Conservation (phyloP, 2,797 vertebrate species). For the Dallia pectoralis region DNA sequence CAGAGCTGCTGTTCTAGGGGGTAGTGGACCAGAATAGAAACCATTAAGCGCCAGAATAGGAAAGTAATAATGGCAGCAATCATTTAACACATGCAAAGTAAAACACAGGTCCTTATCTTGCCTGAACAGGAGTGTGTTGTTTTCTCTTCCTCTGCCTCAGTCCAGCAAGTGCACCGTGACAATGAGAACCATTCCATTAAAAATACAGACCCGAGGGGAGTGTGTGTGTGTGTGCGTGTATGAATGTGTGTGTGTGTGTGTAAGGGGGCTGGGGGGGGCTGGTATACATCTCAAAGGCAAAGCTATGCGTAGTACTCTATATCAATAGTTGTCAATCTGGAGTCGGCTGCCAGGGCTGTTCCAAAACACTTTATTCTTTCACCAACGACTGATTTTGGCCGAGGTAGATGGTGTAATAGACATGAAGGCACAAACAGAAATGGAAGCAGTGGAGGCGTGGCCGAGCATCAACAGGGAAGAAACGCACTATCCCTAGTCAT, state of each 20-base stretch:
- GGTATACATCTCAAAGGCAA: constrained; percentile 33
- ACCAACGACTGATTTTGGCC: too few relatives aligned
- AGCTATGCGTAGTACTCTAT: constrained; percentile 17
- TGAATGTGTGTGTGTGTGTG: not conserved
- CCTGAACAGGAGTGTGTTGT: constrained; percentile 36
- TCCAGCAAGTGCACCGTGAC: constrained; percentile 29
- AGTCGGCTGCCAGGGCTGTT: too few relatives aligned
- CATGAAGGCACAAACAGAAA: too few relatives aligned
- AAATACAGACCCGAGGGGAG: constrained; percentile 22
- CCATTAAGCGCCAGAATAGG: constrained; percentile 29
- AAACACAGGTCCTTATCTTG: constrained; percentile 44
- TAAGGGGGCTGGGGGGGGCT: not conserved
- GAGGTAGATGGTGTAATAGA: too few relatives aligned
- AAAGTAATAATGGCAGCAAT: constrained; percentile 37
- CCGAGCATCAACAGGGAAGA: too few relatives aligned
- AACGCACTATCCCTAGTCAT: too few relatives aligned
- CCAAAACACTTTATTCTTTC: too few relatives aligned
- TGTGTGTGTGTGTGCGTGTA: not conserved
- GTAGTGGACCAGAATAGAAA: constrained; percentile 22
- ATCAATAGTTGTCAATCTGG: too few relatives aligned
- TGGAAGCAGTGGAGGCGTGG: too few relatives aligned
- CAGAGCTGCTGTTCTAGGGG: constrained; percentile 1
- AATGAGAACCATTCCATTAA: constrained; percentile 40
- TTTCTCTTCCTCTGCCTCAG: constrained; percentile 30
- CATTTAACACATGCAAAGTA: constrained; percentile 39